Percentiles rank a stretch among this genome's conserved stretches.
Evolutionary conservation across 2,797 vertebrate genomes (phyloP).

Genomic region (Cyprinodon diabolis): DNA sequence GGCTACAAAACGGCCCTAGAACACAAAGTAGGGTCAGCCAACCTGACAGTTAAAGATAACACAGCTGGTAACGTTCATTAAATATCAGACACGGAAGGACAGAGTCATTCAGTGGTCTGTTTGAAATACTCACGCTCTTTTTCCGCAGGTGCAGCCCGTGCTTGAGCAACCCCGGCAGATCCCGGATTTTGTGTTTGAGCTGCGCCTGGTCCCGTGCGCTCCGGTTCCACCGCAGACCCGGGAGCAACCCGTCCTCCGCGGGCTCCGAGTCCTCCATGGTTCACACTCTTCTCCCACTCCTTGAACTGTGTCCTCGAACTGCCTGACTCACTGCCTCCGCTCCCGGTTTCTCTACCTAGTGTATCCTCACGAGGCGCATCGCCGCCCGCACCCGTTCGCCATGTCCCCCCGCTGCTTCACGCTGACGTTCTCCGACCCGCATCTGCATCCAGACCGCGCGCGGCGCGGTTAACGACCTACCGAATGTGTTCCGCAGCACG

Average conservation of each 20-base stretch:
- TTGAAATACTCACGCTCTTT: constrained; percentile 82
- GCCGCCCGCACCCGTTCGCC: constrained; percentile 57
- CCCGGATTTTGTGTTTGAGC: constrained; percentile 84
- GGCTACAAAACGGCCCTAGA: constrained; percentile 47
- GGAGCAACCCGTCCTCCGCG: constrained; percentile 83
- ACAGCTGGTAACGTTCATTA: not conserved
- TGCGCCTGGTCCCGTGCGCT: constrained; percentile 83
- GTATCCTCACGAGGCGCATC: constrained; percentile 57
- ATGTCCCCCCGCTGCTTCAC: constrained; percentile 60
- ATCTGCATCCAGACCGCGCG: constrained; percentile 67
- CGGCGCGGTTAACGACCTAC: constrained; percentile 46
- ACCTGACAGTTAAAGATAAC: constrained; percentile 2
- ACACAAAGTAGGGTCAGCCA: constrained; percentile 7
- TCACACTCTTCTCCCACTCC: not conserved
- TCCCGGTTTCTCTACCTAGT: constrained; percentile 39
- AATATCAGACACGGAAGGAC: constrained; percentile 44
- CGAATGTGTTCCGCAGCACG: constrained; percentile 71
- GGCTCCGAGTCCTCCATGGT: constrained; percentile 83
- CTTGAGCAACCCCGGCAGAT: constrained; percentile 83
- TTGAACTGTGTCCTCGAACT: constrained; percentile 38
- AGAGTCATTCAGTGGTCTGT: constrained; percentile 3
- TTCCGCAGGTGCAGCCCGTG: constrained; percentile 87
- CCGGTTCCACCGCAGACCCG: constrained; percentile 83
- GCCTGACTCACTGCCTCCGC: constrained; percentile 32
- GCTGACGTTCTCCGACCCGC: constrained; percentile 62